Evolutionary conservation across 2,888 invertebrate species (phyloP).

Genomic region (Eueremaeus valkanovi): DNA sequence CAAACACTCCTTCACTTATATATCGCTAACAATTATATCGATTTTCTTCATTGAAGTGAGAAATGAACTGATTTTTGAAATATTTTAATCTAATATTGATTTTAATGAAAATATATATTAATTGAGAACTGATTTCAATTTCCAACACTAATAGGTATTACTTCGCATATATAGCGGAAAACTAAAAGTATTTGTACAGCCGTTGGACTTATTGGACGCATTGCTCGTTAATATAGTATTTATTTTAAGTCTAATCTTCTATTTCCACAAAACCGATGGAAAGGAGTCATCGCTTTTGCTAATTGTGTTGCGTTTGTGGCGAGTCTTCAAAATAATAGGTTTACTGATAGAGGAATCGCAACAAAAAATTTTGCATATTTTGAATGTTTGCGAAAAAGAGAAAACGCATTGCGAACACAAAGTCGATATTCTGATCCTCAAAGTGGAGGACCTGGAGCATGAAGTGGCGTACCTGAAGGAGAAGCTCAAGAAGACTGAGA

Average conservation of each 20-base stretch:
- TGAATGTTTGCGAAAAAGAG: conserved; percentile 47
- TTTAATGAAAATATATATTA: background rate
- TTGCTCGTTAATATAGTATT: conserved; percentile 47
- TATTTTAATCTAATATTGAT: background rate
- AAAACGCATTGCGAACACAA: conserved; percentile 48
- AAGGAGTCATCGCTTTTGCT: conserved; percentile 46
- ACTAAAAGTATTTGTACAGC: conserved; percentile 26
- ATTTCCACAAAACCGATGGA: conserved; percentile 42
- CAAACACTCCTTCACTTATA: background rate
- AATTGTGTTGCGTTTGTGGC: conserved; percentile 47
- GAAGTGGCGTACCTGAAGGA: conserved; percentile 49
- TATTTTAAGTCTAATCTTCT: conserved; percentile 46
- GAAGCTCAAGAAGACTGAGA: conserved; percentile 48
- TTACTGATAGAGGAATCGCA: conserved; percentile 47
- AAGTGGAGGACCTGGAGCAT: conserved; percentile 49
- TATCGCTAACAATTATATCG: conserved; percentile 18
- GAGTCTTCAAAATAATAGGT: conserved; percentile 45
- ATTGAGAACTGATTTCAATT: no score
- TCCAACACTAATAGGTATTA: conserved; percentile 11
- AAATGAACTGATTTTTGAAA: background rate
- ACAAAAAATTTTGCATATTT: conserved; percentile 45
- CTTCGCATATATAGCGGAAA: conserved; percentile 35
- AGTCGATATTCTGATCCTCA: conserved; percentile 48
- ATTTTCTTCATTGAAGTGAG: conserved; percentile 31
- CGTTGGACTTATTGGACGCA: conserved; percentile 47